A percentile compares a stretch with the other conserved stretches of the same genome.
Conservation (phyloP, 64 coral and sea anemone species). For the Montipora foliosa region DNA sequence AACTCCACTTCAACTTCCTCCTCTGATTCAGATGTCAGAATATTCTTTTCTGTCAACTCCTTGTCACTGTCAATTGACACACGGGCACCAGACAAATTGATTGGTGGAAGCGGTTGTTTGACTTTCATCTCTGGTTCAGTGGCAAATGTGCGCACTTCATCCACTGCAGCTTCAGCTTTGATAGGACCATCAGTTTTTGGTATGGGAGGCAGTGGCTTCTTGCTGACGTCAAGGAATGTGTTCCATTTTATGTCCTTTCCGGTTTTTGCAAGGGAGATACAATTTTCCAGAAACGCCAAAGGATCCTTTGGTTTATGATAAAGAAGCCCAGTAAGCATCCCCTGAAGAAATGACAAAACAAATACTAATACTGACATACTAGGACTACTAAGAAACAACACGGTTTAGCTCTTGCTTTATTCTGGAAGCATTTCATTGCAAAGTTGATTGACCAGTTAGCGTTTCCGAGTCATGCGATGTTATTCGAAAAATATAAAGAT, state of each 20-base stretch:
- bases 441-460: too few relatives aligned
- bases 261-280: constrained; percentile 82
- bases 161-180: constrained; percentile 68
- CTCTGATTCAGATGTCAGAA: constrained; percentile 82
- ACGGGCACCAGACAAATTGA: constrained; percentile 24
- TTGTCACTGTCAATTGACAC: constrained; percentile 73
- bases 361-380: not conserved
- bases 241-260: constrained; percentile 95
- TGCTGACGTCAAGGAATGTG: constrained; percentile 89
- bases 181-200: constrained; percentile 92
- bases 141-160: constrained; percentile 73
- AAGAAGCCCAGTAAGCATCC: constrained; percentile 97
- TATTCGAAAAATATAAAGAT: too few relatives aligned
- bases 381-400: too few relatives aligned
- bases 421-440: too few relatives aligned
- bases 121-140: constrained; percentile 93
- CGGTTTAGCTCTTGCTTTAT: too few relatives aligned
- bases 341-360: constrained; percentile 31
- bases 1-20: constrained; percentile 80
- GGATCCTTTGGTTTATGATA: constrained; percentile 97
- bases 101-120: constrained; percentile 82
- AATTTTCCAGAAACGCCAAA: constrained; percentile 81
- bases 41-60: constrained; percentile 86
- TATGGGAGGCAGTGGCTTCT: constrained; percentile 94
- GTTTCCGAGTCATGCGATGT: too few relatives aligned